These are phyloP conservation scores for Trichogramma evanescens DNA, from an alignment of 2,888 invertebrate genomes.

Conservation along the genomic window DNA sequence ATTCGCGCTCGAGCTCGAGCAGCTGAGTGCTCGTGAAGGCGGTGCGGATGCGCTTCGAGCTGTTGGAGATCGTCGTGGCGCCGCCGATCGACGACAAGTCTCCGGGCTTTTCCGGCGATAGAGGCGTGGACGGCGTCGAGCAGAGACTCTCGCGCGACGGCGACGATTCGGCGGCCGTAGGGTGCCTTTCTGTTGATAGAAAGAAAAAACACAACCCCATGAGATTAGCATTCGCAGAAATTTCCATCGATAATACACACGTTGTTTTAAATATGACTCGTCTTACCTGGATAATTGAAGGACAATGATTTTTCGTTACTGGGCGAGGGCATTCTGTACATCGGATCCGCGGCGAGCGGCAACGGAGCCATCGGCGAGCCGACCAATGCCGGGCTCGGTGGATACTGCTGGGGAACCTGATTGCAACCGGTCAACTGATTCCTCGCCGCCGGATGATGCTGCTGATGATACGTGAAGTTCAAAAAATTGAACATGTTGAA, in stretches of 20 bases:
- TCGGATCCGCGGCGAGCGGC: too few relatives aligned
- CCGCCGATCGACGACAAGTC: conserved; percentile 10
- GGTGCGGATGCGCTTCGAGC: conserved; percentile 83
- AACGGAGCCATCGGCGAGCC: conserved; percentile 4
- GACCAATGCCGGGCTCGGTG: conserved; percentile 29
- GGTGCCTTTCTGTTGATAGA: too few relatives aligned
- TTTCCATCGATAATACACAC: too few relatives aligned
- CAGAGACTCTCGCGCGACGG: conserved; percentile 45
- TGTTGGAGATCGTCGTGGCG: conserved; percentile 42
- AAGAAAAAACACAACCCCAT: too few relatives aligned
- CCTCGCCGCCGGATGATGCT: conserved; percentile 35
- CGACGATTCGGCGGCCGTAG: conserved; percentile 42
- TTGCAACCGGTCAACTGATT: conserved; percentile 22
- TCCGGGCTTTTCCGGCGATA: conserved; percentile 34
- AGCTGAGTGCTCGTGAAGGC: conserved; percentile 88
- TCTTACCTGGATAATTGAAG: too few relatives aligned
- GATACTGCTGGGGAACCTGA: conserved; percentile 29
- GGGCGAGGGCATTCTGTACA: too few relatives aligned
- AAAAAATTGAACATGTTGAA: conserved; percentile 44
- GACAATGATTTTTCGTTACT: too few relatives aligned
- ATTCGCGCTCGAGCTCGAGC: conserved; percentile 72
- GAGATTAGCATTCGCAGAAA: too few relatives aligned
- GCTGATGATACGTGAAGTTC: conserved; percentile 32
- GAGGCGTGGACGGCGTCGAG: conserved; percentile 48
- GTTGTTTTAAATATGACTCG: too few relatives aligned